Conservation (phyloP, 2,113 vertebrate genomes). For the Podarcis cretensis region DNA sequence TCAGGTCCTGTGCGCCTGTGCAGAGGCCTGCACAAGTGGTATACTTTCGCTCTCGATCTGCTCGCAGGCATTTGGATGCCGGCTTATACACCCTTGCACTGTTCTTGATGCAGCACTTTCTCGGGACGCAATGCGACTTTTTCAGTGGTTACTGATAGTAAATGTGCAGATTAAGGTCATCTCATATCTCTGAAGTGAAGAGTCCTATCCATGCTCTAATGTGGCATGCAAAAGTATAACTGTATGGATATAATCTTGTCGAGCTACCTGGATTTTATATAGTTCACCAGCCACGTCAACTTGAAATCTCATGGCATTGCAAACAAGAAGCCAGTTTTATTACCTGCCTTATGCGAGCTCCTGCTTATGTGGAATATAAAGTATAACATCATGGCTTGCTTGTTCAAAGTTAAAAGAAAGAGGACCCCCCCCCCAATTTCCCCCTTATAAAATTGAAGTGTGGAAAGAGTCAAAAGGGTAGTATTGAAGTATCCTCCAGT, state of each 20-base stretch:
- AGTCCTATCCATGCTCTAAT: slow-evolving; percentile 52
- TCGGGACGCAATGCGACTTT: slow-evolving; percentile 31
- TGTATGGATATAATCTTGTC: slow-evolving; percentile 54
- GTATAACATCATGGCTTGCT: slow-evolving; percentile 54
- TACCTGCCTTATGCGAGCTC: slow-evolving; percentile 59
- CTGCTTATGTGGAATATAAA: slow-evolving; percentile 47
- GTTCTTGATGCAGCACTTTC: slow-evolving; percentile 36
- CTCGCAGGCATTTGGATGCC: not conserved
- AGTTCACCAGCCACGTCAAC: slow-evolving; percentile 43
- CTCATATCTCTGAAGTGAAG: slow-evolving; percentile 19
- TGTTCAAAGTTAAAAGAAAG: slow-evolving; percentile 66
- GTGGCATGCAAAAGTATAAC: slow-evolving; percentile 53
- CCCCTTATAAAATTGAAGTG: slow-evolving; percentile 57
- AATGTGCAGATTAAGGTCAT: slow-evolving; percentile 48
- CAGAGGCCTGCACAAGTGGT: not conserved
- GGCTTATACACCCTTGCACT: not conserved
- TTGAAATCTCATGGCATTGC: slow-evolving; percentile 55
- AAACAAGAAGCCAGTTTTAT: slow-evolving; percentile 59
- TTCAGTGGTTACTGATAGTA: slow-evolving; percentile 42
- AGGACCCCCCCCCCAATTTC: slow-evolving; percentile 35
- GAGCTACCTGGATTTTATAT: slow-evolving; percentile 44
- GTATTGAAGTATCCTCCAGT: not conserved
- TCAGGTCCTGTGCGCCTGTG: not conserved
- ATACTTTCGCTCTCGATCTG: not conserved
- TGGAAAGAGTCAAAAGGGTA: slow-evolving; percentile 44